Evolutionary conservation across 2,113 vertebrate genomes (phyloP), one percentile per base, ranked within the genome.

Genomic region (Halichoeres trimaculatus): DNA sequence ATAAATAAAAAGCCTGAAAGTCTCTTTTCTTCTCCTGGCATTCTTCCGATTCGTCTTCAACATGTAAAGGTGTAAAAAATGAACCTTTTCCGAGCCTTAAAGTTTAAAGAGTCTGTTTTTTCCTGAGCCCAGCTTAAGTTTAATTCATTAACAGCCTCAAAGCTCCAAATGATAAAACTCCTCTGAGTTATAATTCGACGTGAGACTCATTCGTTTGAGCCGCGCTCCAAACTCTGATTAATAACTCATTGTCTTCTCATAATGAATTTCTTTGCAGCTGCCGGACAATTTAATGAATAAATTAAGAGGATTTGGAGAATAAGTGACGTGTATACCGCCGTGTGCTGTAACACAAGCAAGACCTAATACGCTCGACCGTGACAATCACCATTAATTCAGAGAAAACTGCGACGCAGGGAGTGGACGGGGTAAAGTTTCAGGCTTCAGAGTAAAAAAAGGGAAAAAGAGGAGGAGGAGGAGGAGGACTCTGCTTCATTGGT

Each of bases 251-350:
- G 54, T 82, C 62, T 62, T 6, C 59, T 82, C 67, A 62, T 80
- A 74, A 83, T 89, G 64, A 76, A 89, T 84, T 77, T 86, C 56
- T 78, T 61, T 70, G 23, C 69, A 43, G 59, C 50, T 10, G 65
- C 26, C 36, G 68, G 71, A 90, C 86, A 87, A 84, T 89, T 92
- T 90, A 92, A 90, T 90, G 88, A 89, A 92, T 90, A 92, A 87
- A 90, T 92, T 89, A 87, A 43, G 78, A 48, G 34, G 35, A 79
- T 76, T 65, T 52, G 74, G 68, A 74, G 64, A 82, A 87, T 84
- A 71, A 85, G 76, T 77, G 58, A 79, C 75, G 67, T 81, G 48
- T 54, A 1, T 45, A 16, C 45, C 14, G 77, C 79, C 10, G 68
- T 53, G 70, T 8, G 30, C 62, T 63, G 74, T 16, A 75, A 84